A percentile compares a stretch with the other conserved stretches of the same genome.
Conservation (phyloP, 1,140 invertebrate species). For the Drosophila bipectinata region DNA sequence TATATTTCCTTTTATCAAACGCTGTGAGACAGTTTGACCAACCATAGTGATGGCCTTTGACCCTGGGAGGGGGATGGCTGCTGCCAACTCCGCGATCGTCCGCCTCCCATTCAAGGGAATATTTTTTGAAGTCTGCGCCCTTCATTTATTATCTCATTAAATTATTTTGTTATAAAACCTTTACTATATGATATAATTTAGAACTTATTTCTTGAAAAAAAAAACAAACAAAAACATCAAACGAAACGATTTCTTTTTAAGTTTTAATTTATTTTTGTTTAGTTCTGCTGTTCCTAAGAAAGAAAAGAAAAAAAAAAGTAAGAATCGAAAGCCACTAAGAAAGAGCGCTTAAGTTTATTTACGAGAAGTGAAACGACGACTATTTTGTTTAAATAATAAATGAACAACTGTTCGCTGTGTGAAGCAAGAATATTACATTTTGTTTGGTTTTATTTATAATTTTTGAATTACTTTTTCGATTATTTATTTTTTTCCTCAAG, state of each 20-base stretch:
- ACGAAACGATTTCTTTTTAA: conserved; percentile 68
- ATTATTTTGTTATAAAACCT: conserved; percentile 81
- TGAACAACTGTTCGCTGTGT: conserved; percentile 55
- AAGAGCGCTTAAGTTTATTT: conserved; percentile 65
- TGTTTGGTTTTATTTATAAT: background rate
- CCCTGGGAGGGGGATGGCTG: conserved; percentile 39
- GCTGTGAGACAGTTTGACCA: conserved; percentile 72
- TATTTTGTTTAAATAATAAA: conserved; percentile 78
- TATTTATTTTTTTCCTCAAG: background rate
- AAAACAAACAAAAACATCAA: conserved; percentile 35
- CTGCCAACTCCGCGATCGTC: conserved; percentile 14
- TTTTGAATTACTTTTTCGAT: background rate
- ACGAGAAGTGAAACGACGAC: conserved; percentile 62
- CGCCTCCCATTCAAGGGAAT: conserved; percentile 59
- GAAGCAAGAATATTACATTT: conserved; percentile 53
- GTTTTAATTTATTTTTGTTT: conserved; percentile 80
- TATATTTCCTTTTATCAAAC: conserved; percentile 53
- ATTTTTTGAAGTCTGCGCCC: conserved; percentile 73
- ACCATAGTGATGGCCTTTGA: conserved; percentile 74
- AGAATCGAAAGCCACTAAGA: conserved; percentile 48
- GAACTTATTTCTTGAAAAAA: conserved; percentile 59
- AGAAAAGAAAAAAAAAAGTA: conserved; percentile 25
- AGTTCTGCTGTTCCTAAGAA: conserved; percentile 74
- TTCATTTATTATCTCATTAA: conserved; percentile 81
- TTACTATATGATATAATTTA: conserved; percentile 73